Evolutionary conservation across 1,140 invertebrate genomes (phyloP), one percentile per base, ranked within the genome.

Genomic region (Phymastichus coffea): DNA sequence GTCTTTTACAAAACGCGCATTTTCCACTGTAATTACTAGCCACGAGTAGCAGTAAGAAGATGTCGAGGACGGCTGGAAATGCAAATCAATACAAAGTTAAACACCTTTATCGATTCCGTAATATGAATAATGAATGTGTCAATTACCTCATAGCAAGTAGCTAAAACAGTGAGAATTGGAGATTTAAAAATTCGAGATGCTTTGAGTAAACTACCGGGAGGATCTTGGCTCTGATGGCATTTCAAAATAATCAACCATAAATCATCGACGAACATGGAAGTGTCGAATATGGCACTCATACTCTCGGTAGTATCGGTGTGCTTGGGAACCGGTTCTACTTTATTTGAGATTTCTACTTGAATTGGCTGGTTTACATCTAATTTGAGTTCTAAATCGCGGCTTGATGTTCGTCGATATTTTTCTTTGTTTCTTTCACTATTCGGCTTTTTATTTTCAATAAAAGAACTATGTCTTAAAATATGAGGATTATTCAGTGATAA

Each of bases 161-260:
- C 86, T 8, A 88, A 74, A 35, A 88, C 77, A 20, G 84, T 82
- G 2, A 87, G 71, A 46, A 88, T 68, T 0, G 86, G 85, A 58
- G 82, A 82, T 19, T 79, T 75, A 49, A 80, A 81, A 8, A 76
- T 46, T 17, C 80, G 77, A 6, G 85, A 83, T 6, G 85, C 83
- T 28, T 79, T 80, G 0, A 87, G 65, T 14, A 88, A 70, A 23
- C 85, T 82, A 22, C 81, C 82, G 1, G 86, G 85, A 40, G 87
- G 86, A 75, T 88, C 86, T 63, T 83, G 83, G 48, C 84, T 87
- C 28, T 86, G 83, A 66, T 88, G 86, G 65, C 86, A 87, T 22
- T 82, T 81, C 4, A 87, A 79, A 43, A 87, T 80, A 48, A 81
- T 82, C 47, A 85, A 78, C 80, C 86, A 83, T 20, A 88, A 67